Evolutionary conservation across 2,797 vertebrate genomes (phyloP).

Genomic region (Sibirionetta formosa): DNA sequence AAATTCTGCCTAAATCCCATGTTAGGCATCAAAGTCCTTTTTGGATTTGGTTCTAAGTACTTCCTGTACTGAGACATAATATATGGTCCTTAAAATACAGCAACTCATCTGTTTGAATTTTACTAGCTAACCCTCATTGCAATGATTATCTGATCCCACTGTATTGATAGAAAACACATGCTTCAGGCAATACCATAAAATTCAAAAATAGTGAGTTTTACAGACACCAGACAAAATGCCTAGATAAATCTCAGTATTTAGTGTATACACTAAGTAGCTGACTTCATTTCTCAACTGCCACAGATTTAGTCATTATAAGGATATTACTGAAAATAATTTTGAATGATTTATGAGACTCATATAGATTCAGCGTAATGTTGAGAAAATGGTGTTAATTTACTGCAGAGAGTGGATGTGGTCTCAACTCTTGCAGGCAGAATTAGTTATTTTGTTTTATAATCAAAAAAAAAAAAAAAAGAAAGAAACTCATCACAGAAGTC

Average conservation of each 20-base stretch:
- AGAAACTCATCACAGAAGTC: neutral
- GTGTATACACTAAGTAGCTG: neutral
- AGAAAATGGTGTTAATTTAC: neutral
- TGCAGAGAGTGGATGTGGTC: neutral
- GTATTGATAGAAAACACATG: conserved; percentile 38
- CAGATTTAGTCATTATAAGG: neutral
- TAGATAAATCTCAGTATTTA: conserved; percentile 2
- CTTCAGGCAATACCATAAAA: conserved; percentile 13
- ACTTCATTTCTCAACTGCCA: conserved; percentile 11
- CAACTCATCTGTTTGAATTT: conserved; percentile 29
- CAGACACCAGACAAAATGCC: neutral
- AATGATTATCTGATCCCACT: conserved; percentile 27
- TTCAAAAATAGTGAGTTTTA: conserved; percentile 29
- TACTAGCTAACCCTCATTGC: neutral
- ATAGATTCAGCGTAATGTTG: neutral
- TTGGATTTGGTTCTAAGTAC: neutral
- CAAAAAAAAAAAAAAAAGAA: neutral
- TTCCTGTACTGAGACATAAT: neutral
- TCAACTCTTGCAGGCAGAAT: neutral
- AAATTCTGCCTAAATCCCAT: conserved; percentile 13
- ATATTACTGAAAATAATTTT: conserved; percentile 14
- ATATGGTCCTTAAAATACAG: neutral
- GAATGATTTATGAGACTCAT: neutral
- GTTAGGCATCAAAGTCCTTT: neutral
- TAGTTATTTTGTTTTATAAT: neutral